Evolutionary conservation across 2,888 invertebrate species (phyloP), one percentile per base, ranked within the genome.

Genomic region (Caenorhabditis zanzibari): DNA sequence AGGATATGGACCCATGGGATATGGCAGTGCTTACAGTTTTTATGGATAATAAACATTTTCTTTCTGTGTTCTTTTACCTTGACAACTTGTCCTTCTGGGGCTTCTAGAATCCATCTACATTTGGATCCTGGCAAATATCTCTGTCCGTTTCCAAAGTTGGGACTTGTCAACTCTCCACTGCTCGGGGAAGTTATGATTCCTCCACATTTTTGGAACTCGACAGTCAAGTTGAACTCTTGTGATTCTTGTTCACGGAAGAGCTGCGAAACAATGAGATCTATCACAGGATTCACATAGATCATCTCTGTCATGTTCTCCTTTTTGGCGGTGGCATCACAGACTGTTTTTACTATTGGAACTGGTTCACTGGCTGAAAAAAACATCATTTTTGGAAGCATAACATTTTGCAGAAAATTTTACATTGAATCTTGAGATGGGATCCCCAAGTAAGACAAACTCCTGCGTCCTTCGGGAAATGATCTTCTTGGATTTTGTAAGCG

Each of bases 61-160:
- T 73, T 54, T n/a, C 44, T 73, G 16, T 28, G 14, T 61, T 61
- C 6, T 61, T 10, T 5, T 35, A 90, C 91, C 88, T 86, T 61
- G 9, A 91, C 85, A 69, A 90, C 81, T 76, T 85, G 81, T 22
- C 91, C 91, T 58, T 89, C 90, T 7, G 91, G 91, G 6, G 91
- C 91, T 47, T 79, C 71, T 10, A 91, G 80, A 59, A 86, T 35
- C 91, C 91, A 91, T 61, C 88, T 32, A 61, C 91, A 91, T 24
- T 88, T 63, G 12, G 85, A 82, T 71, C 89, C 85, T 41, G 88
- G 72, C n/a, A 86, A 63, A 82, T 91, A 91, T 35, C 75, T 77
- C 6, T 49, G 26, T 7, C 64, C 63, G 9, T 75, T 63, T 54
- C 90, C 90, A 22, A 54, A 63, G 28, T 85, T 82, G 0, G 82